Conservation (phyloP, 2,888 invertebrate species). For the Micoletzkya japonica region DNA sequence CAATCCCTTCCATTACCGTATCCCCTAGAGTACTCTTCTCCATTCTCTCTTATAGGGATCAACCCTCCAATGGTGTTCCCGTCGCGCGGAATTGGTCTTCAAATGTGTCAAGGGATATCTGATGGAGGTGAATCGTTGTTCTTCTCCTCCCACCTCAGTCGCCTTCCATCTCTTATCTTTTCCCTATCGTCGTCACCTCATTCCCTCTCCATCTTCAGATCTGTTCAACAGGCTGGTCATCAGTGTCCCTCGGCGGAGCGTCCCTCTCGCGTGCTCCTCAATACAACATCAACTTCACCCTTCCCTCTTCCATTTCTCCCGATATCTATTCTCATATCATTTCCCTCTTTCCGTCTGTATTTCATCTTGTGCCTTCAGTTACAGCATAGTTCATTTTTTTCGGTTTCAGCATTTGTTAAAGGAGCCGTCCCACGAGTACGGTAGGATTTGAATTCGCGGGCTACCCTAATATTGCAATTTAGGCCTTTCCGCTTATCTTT, state of each 20-base stretch:
- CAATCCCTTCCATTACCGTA: neutral
- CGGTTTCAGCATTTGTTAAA: too few species aligned
- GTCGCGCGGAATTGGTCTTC: conserved; percentile 91
- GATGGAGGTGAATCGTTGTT: conserved; percentile 79
- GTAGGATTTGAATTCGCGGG: too few species aligned
- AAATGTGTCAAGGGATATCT: conserved; percentile 99
- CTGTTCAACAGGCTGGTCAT: conserved; percentile 39
- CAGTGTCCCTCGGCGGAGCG: conserved; percentile 28
- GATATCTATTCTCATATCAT: conserved; percentile 72
- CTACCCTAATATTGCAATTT: too few species aligned
- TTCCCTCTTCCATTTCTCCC: conserved; percentile 80
- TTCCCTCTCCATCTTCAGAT: conserved; percentile 30
- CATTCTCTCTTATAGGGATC: conserved; percentile 70
- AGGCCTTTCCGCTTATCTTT: too few species aligned
- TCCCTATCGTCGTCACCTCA: neutral
- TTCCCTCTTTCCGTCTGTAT: conserved; percentile 87
- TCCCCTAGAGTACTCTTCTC: too few species aligned
- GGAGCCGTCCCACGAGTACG: too few species aligned
- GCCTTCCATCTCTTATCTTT: neutral
- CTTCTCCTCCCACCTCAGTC: neutral
- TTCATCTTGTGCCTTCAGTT: conserved; percentile 66
- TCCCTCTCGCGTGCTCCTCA: conserved; percentile 65
- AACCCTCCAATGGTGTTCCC: conserved; percentile 93
- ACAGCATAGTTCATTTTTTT: conserved; percentile 19
- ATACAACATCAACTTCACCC: conserved; percentile 82